phyloP scores from a whole-genome alignment of 2,797 vertebrate genomes.

The Heteromormyrus szaboi region DNA sequence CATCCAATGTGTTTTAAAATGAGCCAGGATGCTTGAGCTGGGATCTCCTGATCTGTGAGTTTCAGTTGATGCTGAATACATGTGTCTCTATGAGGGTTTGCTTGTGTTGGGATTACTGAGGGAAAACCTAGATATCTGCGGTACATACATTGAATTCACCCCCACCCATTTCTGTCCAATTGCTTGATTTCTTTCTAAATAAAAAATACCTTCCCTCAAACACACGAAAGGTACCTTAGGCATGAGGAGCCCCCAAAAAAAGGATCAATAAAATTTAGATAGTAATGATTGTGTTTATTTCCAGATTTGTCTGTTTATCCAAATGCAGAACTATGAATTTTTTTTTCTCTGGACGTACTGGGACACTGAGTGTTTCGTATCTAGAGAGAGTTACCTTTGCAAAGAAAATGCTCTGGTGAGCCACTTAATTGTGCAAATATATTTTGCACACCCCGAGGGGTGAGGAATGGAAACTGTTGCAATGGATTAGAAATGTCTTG shows the following conservation, averaged over 20 bases:
- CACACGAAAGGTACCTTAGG: background rate
- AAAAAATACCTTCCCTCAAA: background rate
- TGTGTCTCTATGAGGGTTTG: background rate
- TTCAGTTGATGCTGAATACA: background rate
- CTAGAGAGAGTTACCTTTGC: background rate
- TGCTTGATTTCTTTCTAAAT: background rate
- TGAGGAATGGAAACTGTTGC: background rate
- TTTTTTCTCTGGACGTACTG: background rate
- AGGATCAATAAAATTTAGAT: background rate
- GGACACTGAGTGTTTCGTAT: no score
- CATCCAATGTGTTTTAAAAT: conserved; percentile 1
- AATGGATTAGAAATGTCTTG: background rate
- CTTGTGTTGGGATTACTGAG: conserved; percentile 8
- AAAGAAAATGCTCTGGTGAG: background rate
- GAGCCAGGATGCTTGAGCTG: background rate
- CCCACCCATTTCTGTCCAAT: background rate
- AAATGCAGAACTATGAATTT: background rate
- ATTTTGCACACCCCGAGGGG: background rate
- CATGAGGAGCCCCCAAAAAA: background rate
- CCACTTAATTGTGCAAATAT: background rate
- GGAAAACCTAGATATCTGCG: background rate
- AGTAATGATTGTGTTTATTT: background rate
- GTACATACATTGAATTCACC: background rate
- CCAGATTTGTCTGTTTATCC: background rate
- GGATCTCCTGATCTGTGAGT: background rate